Conservation (phyloP, 2,888 invertebrate species). For the Perdita meconis region DNA sequence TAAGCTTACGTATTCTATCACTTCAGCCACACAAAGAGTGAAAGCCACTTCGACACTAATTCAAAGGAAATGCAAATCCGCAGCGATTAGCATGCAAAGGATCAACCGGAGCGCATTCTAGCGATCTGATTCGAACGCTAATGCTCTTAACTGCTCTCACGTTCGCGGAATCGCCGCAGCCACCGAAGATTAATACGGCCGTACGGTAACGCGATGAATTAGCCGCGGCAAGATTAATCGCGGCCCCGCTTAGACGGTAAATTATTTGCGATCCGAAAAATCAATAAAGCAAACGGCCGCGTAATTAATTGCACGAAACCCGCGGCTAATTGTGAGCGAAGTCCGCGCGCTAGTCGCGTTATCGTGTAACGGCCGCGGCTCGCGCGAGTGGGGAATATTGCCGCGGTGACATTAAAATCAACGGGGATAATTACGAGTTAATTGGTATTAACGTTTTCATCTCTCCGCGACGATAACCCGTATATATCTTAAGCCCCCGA, state of each 20-base stretch:
- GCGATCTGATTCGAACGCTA: conserved; percentile 33
- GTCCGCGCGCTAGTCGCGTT: conserved; percentile 17
- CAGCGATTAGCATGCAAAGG: conserved; percentile 24
- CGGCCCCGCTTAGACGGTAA: conserved; percentile 33
- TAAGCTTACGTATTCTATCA: no score
- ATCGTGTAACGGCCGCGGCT: conserved; percentile 4
- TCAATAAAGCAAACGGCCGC: conserved; percentile 47
- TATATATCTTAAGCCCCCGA: neutral
- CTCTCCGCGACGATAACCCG: neutral
- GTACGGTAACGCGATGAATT: conserved; percentile 49
- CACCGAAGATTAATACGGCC: conserved; percentile 39
- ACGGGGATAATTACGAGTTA: conserved; percentile 21
- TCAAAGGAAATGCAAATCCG: conserved; percentile 4
- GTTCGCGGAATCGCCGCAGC: conserved; percentile 40
- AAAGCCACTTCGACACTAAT: no score
- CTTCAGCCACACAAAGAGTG: no score
- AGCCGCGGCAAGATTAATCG: conserved; percentile 52
- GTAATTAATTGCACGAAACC: conserved; percentile 45
- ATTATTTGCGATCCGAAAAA: conserved; percentile 53
- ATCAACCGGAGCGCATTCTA: conserved; percentile 8
- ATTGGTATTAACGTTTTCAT: conserved; percentile 40
- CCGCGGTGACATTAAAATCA: conserved; percentile 27
- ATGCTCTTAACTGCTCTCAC: conserved; percentile 16
- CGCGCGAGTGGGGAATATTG: neutral
- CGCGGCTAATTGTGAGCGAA: conserved; percentile 36